A percentile compares a stretch with the other conserved stretches of the same genome.
phyloP scores from a whole-genome alignment of 2,888 invertebrate genomes.

The Monoplex corrugatus region DNA sequence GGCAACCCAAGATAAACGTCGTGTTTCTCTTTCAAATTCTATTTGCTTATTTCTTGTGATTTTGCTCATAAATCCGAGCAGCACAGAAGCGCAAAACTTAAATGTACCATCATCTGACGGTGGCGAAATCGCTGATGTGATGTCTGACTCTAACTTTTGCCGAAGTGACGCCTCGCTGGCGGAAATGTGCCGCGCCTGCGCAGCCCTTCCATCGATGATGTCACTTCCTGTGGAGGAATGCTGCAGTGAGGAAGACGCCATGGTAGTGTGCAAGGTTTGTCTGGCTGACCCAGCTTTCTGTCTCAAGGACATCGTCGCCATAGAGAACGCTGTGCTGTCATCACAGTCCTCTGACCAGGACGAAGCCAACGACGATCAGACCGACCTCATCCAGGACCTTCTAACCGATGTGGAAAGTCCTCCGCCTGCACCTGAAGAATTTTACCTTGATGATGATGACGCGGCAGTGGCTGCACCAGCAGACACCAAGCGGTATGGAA shows the following conservation, averaged over 20 bases:
- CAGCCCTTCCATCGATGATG: conserved; percentile 11
- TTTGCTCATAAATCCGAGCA: not conserved
- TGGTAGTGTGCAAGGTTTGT: not conserved
- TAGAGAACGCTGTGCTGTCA: not conserved
- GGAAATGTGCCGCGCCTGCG: conserved; percentile 27
- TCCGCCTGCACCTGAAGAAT: not conserved
- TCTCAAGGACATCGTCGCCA: not conserved
- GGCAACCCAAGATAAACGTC: not conserved
- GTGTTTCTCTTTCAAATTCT: not conserved
- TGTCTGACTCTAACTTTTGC: not conserved
- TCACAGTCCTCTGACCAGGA: not conserved
- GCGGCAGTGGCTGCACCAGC: not conserved
- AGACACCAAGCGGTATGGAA: conserved; percentile 5
- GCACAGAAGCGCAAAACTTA: not conserved
- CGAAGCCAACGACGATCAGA: not conserved
- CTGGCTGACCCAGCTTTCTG: not conserved
- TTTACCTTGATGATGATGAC: not conserved
- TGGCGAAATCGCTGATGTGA: not conserved
- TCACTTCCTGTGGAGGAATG: conserved; percentile 34
- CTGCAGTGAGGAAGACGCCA: not conserved
- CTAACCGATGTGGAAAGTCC: not conserved
- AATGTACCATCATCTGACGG: not conserved
- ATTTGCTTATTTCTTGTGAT: not conserved
- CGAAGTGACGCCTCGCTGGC: not conserved
- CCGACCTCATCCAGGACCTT: not conserved